These are phyloP conservation scores for Gandaritis pyraliata DNA, from an alignment of 2,888 invertebrate species.

Conservation along the genomic window DNA sequence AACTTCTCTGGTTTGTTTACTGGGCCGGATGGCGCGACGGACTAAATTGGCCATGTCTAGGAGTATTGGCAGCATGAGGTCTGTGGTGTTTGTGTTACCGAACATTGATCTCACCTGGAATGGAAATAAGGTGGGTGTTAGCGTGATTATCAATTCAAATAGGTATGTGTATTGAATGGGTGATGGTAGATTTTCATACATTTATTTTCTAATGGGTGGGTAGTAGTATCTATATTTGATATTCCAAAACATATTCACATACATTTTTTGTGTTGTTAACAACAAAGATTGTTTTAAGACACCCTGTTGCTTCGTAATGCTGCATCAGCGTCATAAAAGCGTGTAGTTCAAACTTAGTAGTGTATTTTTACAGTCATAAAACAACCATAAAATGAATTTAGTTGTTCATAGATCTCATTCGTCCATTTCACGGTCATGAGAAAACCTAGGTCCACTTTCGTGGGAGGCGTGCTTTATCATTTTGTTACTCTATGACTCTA, in stretches of 20 bases:
- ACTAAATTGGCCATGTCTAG: conserved; percentile 87
- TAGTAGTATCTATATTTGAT: no score
- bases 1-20: conserved; percentile 67
- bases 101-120: conserved; percentile 86
- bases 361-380: conserved; percentile 18
- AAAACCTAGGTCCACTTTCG: conserved; percentile 54
- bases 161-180: no score
- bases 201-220: no score
- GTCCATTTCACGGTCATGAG: conserved; percentile 59
- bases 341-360: not conserved
- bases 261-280: no score
- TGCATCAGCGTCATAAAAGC: not conserved
- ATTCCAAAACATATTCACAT: no score
- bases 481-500: conserved; percentile 28
- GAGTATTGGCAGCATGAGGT: conserved; percentile 86
- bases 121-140: conserved; percentile 35
- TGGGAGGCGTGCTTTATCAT: conserved; percentile 38
- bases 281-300: no score
- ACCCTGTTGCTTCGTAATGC: not conserved
- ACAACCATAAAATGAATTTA: conserved; percentile 21
- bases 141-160: not conserved
- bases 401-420: conserved; percentile 5
- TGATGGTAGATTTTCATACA: no score
- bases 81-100: conserved; percentile 81
- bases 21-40: conserved; percentile 75